Percentiles rank a stretch among this genome's conserved stretches.
phyloP scores from a whole-genome alignment of 2,888 invertebrate species.

The Leucoma salicis region DNA sequence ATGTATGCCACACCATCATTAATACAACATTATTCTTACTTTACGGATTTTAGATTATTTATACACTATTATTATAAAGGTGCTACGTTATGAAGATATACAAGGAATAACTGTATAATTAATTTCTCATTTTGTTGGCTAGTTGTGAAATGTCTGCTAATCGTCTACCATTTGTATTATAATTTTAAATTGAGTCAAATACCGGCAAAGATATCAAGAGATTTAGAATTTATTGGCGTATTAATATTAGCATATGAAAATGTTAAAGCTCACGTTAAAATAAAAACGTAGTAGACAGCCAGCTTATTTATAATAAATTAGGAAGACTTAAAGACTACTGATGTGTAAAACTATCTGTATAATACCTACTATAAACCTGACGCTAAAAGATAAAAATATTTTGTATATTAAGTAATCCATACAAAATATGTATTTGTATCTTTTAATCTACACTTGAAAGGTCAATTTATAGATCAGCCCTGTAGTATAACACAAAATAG shows the following conservation, averaged over 20 bases:
- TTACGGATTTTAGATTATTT: constrained; percentile 62
- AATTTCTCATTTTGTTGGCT: constrained; percentile 34
- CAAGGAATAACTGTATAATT: constrained; percentile 25
- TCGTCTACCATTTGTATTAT: constrained; percentile 20
- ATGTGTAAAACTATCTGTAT: no score
- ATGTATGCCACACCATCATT: constrained; percentile 67
- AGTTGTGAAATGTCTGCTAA: constrained; percentile 27
- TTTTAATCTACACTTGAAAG: no score
- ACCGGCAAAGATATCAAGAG: constrained; percentile 15
- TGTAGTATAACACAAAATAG: no score
- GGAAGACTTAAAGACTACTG: constrained; percentile 8
- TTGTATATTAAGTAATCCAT: no score
- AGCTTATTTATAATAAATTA: not conserved
- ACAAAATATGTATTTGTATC: no score
- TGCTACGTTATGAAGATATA: constrained; percentile 34
- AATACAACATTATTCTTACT: constrained; percentile 68
- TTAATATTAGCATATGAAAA: constrained; percentile 22
- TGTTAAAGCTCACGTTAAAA: constrained; percentile 21
- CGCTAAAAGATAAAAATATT: no score
- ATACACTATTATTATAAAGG: constrained; percentile 47
- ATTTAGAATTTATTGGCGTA: constrained; percentile 25
- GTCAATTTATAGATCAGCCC: no score
- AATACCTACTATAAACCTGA: not conserved
- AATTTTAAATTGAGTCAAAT: constrained; percentile 31
- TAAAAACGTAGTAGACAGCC: not conserved